Evolutionary conservation across 2,888 invertebrate species (phyloP).

Genomic region (Metalampra italica): DNA sequence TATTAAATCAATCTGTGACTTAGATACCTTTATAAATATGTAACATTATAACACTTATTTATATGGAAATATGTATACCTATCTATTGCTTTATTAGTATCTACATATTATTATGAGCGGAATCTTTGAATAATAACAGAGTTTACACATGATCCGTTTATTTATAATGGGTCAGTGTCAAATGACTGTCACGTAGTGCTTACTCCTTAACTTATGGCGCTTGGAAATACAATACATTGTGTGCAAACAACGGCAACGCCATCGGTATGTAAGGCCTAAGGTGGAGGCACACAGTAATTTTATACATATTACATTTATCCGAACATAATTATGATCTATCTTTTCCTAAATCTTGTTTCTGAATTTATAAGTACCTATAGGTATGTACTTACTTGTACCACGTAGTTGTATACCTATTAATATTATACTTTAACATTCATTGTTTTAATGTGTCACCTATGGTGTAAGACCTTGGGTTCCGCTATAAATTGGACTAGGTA

Average conservation of each 20-base stretch:
- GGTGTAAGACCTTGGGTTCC: slow-evolving; percentile 19
- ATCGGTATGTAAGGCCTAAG: slow-evolving; percentile 10
- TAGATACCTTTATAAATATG: too few species aligned
- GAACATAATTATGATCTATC: too few species aligned
- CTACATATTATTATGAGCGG: not conserved
- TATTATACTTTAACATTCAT: too few species aligned
- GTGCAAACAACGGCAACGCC: slow-evolving; percentile 32
- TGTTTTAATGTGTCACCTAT: too few species aligned
- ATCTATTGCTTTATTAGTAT: not conserved
- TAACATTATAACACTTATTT: not conserved
- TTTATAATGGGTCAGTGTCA: slow-evolving; percentile 61
- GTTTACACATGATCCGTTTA: not conserved
- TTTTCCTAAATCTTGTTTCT: too few species aligned
- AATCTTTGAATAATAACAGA: slow-evolving; percentile 2
- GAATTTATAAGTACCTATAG: too few species aligned
- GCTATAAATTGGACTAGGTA: slow-evolving; percentile 20
- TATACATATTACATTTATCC: too few species aligned
- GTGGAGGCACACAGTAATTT: slow-evolving; percentile 6
- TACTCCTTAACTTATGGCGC: slow-evolving; percentile 60
- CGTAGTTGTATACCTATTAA: too few species aligned
- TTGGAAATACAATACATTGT: slow-evolving; percentile 59
- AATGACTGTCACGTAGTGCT: slow-evolving; percentile 67
- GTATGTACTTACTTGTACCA: too few species aligned
- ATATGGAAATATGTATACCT: not conserved
- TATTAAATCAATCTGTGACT: too few species aligned